A percentile compares a stretch with the other conserved stretches of the same genome.
These are phyloP conservation scores for Cinclus cinclus DNA, from an alignment of 2,113 vertebrate species.

Conservation along the genomic window DNA sequence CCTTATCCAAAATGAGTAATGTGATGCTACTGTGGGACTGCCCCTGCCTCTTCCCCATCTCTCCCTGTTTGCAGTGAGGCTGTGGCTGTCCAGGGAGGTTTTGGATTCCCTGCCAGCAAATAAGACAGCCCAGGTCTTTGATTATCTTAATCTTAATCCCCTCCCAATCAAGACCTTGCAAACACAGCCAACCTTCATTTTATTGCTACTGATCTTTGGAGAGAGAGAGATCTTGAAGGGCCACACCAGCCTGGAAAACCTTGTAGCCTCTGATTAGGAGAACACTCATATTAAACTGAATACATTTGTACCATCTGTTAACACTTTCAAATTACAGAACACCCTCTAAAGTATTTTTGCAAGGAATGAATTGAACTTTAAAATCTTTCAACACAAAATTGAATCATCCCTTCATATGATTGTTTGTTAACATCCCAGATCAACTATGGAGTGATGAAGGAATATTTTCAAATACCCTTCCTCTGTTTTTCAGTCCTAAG, in stretches of 20 bases:
- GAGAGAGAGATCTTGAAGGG: background rate
- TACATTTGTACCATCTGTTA: background rate
- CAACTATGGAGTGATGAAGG: background rate
- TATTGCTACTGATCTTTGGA: background rate
- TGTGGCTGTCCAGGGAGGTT: background rate
- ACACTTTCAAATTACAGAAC: background rate
- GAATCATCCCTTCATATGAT: background rate
- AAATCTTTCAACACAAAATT: background rate
- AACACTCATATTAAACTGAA: background rate
- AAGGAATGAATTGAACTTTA: background rate
- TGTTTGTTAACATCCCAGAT: background rate
- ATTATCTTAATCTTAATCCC: background rate
- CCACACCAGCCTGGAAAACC: background rate
- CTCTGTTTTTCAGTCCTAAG: slow-evolving; percentile 4
- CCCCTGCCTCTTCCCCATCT: background rate
- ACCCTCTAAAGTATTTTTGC: background rate
- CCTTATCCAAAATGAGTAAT: background rate
- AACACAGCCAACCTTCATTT: background rate
- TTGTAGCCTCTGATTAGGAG: background rate
- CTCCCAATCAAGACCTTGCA: background rate
- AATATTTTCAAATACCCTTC: slow-evolving; percentile 1
- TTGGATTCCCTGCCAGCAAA: background rate
- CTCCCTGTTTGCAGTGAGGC: background rate
- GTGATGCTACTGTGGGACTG: background rate
- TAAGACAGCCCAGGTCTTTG: background rate